Evolutionary conservation across 2,797 vertebrate genomes (phyloP).

Genomic region (Taeniopygia guttata): DNA sequence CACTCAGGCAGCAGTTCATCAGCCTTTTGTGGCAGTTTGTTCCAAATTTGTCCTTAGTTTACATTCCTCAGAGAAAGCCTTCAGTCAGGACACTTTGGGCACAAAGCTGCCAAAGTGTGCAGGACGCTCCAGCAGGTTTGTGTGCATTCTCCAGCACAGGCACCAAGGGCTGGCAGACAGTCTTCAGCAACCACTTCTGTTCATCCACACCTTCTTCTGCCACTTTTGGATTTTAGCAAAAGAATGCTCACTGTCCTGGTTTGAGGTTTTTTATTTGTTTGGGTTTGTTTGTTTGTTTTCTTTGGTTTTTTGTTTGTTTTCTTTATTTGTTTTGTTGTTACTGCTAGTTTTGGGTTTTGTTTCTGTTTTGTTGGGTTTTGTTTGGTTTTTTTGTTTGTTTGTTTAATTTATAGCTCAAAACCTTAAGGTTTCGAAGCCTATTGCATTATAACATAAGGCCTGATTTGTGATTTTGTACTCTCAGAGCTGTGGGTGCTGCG

Average conservation of each 20-base stretch:
- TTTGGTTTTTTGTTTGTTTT: neutral
- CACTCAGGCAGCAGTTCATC: neutral
- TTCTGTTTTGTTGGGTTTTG: neutral
- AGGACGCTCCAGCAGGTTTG: accelerated
- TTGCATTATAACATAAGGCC: accelerated
- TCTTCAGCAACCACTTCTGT: neutral
- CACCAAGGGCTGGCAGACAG: neutral
- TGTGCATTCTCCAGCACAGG: neutral
- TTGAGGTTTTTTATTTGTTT: neutral
- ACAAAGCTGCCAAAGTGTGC: neutral
- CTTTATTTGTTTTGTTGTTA: neutral
- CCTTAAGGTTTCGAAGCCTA: neutral
- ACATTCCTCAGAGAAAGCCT: neutral
- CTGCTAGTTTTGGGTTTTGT: neutral
- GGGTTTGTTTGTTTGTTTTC: neutral
- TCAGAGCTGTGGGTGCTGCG: neutral
- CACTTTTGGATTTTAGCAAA: neutral
- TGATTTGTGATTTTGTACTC: neutral
- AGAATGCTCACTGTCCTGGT: neutral
- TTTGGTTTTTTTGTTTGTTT: neutral
- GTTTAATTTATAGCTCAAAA: neutral
- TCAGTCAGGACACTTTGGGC: neutral
- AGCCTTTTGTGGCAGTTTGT: neutral
- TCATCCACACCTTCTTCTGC: neutral
- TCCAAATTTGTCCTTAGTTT: neutral